These are phyloP conservation scores for Hesperophylax magnus DNA, from an alignment of 1,140 invertebrate species.

Conservation along the genomic window DNA sequence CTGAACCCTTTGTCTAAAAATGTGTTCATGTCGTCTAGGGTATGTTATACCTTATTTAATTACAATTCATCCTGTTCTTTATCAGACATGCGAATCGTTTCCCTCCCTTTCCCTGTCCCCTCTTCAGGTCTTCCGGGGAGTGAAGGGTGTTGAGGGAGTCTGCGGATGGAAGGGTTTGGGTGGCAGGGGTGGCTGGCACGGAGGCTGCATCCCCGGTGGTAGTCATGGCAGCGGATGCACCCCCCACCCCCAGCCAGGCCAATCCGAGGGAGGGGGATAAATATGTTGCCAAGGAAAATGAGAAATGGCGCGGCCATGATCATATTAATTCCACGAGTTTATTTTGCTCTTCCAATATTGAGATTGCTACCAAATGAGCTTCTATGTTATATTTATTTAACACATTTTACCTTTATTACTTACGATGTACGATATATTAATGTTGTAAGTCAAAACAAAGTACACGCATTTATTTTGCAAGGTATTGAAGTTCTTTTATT, in stretches of 20 bases:
- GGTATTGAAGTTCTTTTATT: no score
- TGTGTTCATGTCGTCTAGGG: background rate
- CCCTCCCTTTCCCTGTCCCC: background rate
- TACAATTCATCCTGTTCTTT: slow-evolving; percentile 10
- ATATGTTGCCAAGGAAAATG: slow-evolving; percentile 28
- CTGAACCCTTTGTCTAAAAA: no score
- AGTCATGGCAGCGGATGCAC: slow-evolving; percentile 26
- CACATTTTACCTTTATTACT: no score
- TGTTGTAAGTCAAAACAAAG: no score
- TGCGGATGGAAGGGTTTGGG: background rate
- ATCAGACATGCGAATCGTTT: background rate
- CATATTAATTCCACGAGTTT: background rate
- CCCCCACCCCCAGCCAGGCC: background rate
- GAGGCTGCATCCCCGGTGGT: slow-evolving; percentile 33
- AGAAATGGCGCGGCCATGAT: slow-evolving; percentile 1
- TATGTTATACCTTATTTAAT: background rate
- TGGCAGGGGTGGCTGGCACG: no score
- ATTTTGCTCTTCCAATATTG: background rate
- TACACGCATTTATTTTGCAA: no score
- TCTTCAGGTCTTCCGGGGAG: background rate
- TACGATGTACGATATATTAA: no score
- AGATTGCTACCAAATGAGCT: no score
- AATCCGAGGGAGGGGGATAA: background rate
- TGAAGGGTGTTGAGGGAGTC: background rate
- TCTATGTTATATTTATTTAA: no score